Percentiles rank a stretch among this genome's conserved stretches.
These are phyloP conservation scores for Dione vanillae DNA, from an alignment of 2,888 invertebrate species.

Conservation along the genomic window DNA sequence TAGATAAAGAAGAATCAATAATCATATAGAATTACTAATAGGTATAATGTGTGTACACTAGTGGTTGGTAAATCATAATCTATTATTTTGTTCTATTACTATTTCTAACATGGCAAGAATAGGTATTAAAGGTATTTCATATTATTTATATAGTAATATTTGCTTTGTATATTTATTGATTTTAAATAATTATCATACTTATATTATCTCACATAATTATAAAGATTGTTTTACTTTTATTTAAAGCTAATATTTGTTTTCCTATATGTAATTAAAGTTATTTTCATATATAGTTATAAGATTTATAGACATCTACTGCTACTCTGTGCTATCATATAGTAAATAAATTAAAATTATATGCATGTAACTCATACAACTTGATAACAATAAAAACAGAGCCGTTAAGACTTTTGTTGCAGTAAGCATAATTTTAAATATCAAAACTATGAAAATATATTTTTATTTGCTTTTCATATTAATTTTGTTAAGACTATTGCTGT, in stretches of 20 bases:
- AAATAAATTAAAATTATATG: neutral
- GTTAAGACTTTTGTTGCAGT: no score
- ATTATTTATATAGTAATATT: neutral
- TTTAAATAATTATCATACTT: neutral
- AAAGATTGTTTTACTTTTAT: neutral
- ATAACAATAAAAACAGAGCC: neutral
- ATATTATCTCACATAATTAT: neutral
- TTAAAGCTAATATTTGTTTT: neutral
- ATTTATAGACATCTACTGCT: neutral
- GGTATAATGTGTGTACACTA: neutral
- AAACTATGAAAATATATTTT: no score
- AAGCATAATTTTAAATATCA: no score
- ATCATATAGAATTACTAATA: constrained; percentile 22
- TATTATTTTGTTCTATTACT: neutral
- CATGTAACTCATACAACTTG: neutral
- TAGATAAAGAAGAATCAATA: constrained; percentile 43
- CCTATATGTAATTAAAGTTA: no score
- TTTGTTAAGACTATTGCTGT: no score
- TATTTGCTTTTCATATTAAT: no score
- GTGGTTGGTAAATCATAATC: neutral
- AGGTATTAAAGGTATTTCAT: constrained; percentile 3
- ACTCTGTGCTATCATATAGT: neutral
- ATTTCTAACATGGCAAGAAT: neutral
- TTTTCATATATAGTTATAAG: neutral
- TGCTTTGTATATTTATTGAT: neutral